These are phyloP conservation scores for Lamellibrachia luymesi DNA, from an alignment of 1,140 invertebrate species.

Conservation along the genomic window DNA sequence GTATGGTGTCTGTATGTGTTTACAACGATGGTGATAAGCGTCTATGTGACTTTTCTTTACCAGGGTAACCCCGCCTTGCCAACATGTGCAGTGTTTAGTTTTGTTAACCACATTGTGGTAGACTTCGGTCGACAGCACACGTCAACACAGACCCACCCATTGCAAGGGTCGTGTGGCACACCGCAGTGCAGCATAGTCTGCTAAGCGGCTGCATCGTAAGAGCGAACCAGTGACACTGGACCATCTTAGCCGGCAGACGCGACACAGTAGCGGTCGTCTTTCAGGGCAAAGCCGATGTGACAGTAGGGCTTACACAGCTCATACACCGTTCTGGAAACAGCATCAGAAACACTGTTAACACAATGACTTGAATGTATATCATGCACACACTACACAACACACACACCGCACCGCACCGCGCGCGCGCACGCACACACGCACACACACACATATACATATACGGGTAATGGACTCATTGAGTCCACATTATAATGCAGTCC, in stretches of 20 bases:
- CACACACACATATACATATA: neutral
- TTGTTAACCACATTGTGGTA: neutral
- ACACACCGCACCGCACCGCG: too few relatives aligned
- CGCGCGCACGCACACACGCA: neutral
- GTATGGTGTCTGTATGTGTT: neutral
- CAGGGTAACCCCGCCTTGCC: neutral
- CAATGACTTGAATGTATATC: neutral
- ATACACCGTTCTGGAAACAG: slow-evolving; percentile 14
- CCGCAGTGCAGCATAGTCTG: neutral
- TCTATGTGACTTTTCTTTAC: neutral
- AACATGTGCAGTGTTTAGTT: neutral
- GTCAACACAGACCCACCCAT: neutral
- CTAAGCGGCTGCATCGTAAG: neutral
- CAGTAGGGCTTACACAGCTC: slow-evolving; percentile 14
- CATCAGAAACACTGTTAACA: neutral
- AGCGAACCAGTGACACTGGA: neutral
- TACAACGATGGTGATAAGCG: neutral
- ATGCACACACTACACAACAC: neutral
- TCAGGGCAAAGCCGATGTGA: neutral
- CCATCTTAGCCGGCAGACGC: neutral
- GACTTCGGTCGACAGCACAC: neutral
- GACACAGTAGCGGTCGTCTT: neutral
- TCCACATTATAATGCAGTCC: too few relatives aligned
- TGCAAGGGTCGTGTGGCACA: neutral
- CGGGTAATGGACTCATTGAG: too few relatives aligned